Evolutionary conservation across 2,797 vertebrate species (phyloP).

Genomic region (Catamblyrhynchus diadema): DNA sequence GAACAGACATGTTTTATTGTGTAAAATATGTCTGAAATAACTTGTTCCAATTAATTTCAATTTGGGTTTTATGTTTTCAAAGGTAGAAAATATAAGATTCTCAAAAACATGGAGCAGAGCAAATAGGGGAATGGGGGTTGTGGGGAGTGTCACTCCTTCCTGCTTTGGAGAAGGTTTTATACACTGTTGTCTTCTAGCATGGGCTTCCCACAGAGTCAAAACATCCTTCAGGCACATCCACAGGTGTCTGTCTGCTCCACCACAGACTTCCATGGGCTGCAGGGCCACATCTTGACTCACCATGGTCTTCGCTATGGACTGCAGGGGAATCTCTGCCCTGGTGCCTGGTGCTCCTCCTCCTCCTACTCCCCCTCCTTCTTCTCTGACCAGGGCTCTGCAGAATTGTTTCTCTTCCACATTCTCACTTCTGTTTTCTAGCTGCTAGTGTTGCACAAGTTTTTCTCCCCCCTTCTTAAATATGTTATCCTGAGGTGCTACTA

Average conservation of each 20-base stretch:
- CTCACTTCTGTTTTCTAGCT: background rate
- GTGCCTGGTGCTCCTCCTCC: background rate
- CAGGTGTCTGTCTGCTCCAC: background rate
- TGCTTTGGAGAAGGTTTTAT: background rate
- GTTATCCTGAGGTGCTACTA: background rate
- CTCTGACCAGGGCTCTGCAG: background rate
- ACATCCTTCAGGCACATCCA: background rate
- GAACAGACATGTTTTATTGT: background rate
- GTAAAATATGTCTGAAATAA: background rate
- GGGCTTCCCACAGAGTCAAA: background rate
- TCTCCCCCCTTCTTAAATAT: fast-evolving
- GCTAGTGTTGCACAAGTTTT: background rate
- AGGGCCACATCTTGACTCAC: background rate
- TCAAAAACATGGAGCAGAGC: background rate
- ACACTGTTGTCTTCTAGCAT: background rate
- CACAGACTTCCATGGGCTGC: background rate
- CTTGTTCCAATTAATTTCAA: background rate
- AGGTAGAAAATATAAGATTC: background rate
- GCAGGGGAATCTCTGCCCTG: background rate
- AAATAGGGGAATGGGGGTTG: background rate
- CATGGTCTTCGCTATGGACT: background rate
- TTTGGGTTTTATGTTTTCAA: background rate
- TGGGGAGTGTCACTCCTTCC: background rate
- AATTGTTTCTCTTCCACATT: background rate
- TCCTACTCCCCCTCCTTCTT: background rate